Conservation (phyloP, 2,888 invertebrate genomes). For the Drosophila infuscata region DNA sequence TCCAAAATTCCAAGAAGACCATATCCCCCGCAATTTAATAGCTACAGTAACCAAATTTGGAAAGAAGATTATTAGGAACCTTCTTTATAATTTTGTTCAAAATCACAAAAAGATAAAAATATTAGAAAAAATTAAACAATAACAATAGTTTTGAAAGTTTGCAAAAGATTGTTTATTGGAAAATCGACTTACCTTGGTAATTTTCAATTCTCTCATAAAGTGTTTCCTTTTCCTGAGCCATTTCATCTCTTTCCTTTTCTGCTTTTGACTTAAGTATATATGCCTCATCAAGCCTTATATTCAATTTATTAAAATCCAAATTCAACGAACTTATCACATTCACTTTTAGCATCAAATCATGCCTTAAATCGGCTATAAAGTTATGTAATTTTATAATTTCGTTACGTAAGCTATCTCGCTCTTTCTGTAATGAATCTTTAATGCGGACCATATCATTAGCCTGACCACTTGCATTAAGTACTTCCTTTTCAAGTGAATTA, state of each 20-base stretch:
- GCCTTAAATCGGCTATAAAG: conserved; percentile 69
- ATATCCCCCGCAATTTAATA: too few relatives aligned
- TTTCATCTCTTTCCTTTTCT: conserved; percentile 79
- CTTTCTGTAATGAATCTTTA: conserved; percentile 77
- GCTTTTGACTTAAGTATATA: conserved; percentile 63
- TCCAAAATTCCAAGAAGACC: too few relatives aligned
- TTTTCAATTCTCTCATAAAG: conserved; percentile 76
- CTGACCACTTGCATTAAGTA: conserved; percentile 66
- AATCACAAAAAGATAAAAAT: too few relatives aligned
- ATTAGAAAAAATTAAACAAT: too few relatives aligned
- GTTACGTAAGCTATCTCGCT: conserved; percentile 76
- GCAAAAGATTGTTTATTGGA: too few relatives aligned
- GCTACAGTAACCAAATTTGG: too few relatives aligned
- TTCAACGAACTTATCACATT: conserved; percentile 74
- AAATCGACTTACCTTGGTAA: conserved; percentile 36
- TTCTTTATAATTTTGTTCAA: too few relatives aligned
- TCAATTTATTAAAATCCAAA: conserved; percentile 72
- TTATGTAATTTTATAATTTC: conserved; percentile 77
- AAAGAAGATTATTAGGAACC: too few relatives aligned
- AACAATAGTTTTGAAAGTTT: too few relatives aligned
- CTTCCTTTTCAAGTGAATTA: conserved; percentile 77
- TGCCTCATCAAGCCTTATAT: not conserved
- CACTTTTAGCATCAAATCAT: conserved; percentile 75
- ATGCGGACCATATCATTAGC: conserved; percentile 71
- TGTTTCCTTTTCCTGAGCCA: conserved; percentile 78